Base-by-base conservation (phyloP, 2,797 vertebrate species). In the Poecile montanus region DNA sequence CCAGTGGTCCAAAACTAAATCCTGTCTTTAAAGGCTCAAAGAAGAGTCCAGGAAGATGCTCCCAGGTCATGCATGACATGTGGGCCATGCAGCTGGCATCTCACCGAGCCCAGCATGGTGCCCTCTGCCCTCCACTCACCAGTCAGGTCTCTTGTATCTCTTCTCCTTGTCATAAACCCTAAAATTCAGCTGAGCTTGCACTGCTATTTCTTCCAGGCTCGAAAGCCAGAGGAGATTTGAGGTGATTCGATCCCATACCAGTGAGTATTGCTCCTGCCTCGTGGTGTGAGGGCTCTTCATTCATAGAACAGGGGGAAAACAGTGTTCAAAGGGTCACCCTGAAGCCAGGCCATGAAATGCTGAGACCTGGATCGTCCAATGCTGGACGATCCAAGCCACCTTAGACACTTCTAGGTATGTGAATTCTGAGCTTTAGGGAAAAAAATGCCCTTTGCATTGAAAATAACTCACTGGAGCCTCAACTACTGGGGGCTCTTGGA, bases 251-350 rank as follows among this genome's bases (percentile, higher is more conserved):
- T 86, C 95, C 66, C 84, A 44, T 17, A 77, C 82, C 63, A 13
- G 98, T 98, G 91, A 98, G 98, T 98, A 79, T 8, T 70, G 44
- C 32, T 83, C 9, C 42, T 67, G 54, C 2, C 0, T 5, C 1
- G 1, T 1, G 6, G 8, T 77, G 7, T 7, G 45, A n/a, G 57
- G 25, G 22, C 38, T 44, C 68, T 44, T n/a, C 1, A 0, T 2
- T 26, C 58, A 6, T 1, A 10, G 17, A 40, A 12, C 0, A 5
- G 13, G 27, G 56, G 8, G 14, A 5, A 20, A 42, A 30, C 15
- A 4, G 47, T 21, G 13, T 6, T 8, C 50, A 75, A 38, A 67
- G n/a, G 57, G 20, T 73, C 44, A 38, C 61, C 63, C 53, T 11
- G n/a, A 40, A 58, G 50, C 17, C 54, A 50, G 70, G 29, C 10